phyloP scores from a whole-genome alignment of 2,113 vertebrate genomes.

The Stigmatopora argus region DNA sequence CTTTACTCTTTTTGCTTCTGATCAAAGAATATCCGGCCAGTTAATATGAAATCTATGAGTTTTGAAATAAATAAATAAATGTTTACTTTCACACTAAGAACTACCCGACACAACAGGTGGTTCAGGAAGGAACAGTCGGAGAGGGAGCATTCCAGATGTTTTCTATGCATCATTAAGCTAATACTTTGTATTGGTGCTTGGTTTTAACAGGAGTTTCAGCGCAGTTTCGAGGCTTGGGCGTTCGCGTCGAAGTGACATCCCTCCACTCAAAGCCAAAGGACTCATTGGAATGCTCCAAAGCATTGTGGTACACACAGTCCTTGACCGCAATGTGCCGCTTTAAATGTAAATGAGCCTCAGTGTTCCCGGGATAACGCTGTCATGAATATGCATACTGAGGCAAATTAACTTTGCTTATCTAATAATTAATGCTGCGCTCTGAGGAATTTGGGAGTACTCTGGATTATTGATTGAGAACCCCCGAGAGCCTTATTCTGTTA shows the following conservation, averaged over 20 bases:
- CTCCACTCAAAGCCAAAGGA: conserved; percentile 40
- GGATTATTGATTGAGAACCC: conserved; percentile 18
- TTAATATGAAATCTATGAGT: neutral
- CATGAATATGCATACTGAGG: conserved; percentile 56
- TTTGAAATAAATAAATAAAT: too few species aligned
- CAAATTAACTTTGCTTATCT: conserved; percentile 52
- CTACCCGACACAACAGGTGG: neutral
- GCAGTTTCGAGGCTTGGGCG: neutral
- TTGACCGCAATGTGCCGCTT: conserved; percentile 63
- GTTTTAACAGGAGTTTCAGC: neutral
- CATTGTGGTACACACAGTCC: conserved; percentile 55
- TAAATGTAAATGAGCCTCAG: conserved; percentile 60
- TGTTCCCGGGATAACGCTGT: conserved; percentile 58
- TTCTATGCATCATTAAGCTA: neutral
- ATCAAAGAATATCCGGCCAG: neutral
- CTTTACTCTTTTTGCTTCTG: neutral
- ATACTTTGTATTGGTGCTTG: too few species aligned
- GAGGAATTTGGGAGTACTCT: conserved; percentile 37
- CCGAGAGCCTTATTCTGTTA: conserved; percentile 6
- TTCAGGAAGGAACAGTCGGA: neutral
- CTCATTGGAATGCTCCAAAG: conserved; percentile 60
- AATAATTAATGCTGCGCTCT: conserved; percentile 38
- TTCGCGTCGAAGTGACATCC: conserved; percentile 44
- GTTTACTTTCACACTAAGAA: neutral
- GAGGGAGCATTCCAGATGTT: conserved; percentile 1